Evolutionary conservation across 2,113 vertebrate species (phyloP).

Genomic region (Solenodon paradoxus): DNA sequence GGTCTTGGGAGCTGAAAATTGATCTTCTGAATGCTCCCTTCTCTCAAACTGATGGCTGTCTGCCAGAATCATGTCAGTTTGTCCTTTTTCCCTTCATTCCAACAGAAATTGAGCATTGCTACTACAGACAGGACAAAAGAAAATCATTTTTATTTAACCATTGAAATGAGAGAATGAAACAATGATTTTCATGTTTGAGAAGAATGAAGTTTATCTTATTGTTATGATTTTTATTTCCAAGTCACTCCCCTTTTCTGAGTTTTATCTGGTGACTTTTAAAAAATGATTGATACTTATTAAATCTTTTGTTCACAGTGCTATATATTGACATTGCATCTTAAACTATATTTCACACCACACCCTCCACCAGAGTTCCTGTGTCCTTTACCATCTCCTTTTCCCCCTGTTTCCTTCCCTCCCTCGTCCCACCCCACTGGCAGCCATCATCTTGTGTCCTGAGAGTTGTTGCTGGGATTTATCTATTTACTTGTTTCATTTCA

Average conservation of each 20-base stretch:
- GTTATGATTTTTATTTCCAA: conserved; percentile 24
- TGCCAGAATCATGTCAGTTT: conserved; percentile 35
- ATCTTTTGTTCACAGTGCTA: too few relatives aligned
- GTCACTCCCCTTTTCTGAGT: not conserved
- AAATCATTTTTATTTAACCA: conserved; percentile 39
- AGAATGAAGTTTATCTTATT: not conserved
- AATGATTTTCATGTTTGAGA: not conserved
- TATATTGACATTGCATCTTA: too few relatives aligned
- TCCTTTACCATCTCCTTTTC: too few relatives aligned
- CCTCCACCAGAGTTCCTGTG: too few relatives aligned
- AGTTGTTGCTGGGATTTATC: too few relatives aligned
- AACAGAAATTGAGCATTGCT: conserved; percentile 12
- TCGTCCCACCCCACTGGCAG: too few relatives aligned
- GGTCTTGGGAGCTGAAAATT: conserved; percentile 63
- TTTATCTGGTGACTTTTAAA: not conserved
- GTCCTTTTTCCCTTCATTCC: not conserved
- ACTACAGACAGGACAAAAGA: conserved; percentile 39
- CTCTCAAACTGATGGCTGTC: conserved; percentile 53
- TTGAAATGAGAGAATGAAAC: not conserved
- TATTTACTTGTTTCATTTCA: too few relatives aligned
- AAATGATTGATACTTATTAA: too few relatives aligned
- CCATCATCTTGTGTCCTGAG: too few relatives aligned
- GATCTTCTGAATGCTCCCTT: conserved; percentile 52
- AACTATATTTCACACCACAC: too few relatives aligned
- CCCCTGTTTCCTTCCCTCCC: too few relatives aligned